These are phyloP conservation scores for Saturnia japonica DNA, from an alignment of 2,888 invertebrate genomes.

Conservation along the genomic window DNA sequence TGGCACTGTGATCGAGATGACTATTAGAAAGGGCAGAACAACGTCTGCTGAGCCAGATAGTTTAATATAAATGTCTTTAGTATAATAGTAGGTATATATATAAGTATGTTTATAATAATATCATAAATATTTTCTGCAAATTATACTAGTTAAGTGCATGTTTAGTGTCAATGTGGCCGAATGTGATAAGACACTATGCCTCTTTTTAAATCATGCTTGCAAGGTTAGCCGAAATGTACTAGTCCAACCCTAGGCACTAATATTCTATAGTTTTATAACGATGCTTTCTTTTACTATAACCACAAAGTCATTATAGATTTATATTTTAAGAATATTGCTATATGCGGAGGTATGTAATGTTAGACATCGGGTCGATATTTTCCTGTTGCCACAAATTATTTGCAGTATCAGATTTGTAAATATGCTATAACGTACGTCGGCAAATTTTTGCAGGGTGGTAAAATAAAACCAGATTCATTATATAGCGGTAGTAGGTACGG, in stretches of 20 bases:
- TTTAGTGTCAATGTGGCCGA: not conserved
- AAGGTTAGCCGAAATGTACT: not conserved
- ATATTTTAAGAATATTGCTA: not conserved
- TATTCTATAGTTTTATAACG: not conserved
- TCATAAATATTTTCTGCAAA: not conserved
- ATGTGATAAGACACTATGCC: not conserved
- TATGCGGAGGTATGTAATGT: not conserved
- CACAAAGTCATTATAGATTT: not conserved
- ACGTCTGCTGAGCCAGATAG: no score
- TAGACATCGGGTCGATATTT: not conserved
- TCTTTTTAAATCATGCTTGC: not conserved
- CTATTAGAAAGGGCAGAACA: no score
- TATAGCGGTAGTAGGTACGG: no score
- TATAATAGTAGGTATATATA: no score
- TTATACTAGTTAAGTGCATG: not conserved
- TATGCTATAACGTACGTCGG: no score
- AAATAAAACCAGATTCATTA: no score
- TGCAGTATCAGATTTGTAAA: no score
- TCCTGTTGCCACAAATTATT: not conserved
- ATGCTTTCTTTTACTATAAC: not conserved
- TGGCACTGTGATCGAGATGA: no score
- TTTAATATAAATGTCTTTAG: no score
- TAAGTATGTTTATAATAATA: no score
- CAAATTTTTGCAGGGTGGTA: no score
- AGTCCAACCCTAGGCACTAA: not conserved